Conservation (phyloP, 2,888 invertebrate genomes). For the Antheraea assamensis region DNA sequence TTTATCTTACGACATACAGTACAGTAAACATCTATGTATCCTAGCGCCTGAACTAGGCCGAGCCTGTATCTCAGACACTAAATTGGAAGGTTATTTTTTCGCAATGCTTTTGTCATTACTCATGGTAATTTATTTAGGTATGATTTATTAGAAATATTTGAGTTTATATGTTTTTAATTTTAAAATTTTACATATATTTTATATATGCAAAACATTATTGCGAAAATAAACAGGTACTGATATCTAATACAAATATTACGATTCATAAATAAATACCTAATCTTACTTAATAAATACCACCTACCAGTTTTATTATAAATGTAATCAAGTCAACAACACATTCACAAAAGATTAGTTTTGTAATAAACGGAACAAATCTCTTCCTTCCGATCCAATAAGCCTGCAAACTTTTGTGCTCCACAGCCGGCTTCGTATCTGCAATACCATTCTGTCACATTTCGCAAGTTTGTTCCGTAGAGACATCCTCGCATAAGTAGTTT, state of each 20-base stretch:
- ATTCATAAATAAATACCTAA: not conserved
- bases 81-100: not conserved
- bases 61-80: no score
- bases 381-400: conserved; percentile 20
- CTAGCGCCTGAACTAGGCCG: no score
- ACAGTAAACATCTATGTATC: no score
- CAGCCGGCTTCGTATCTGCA: conserved; percentile 10
- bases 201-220: no score
- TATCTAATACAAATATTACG: not conserved
- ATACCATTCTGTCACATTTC: conserved; percentile 40
- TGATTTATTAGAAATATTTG: no score
- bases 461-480: conserved; percentile 41
- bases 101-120: no score
- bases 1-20: no score
- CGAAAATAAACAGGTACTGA: no score
- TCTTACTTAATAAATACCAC: not conserved
- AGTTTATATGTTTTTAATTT: no score
- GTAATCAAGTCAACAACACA: not conserved
- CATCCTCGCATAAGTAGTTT: conserved; percentile 28
- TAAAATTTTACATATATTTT: no score
- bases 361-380: conserved; percentile 20
- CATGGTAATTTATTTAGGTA: no score
- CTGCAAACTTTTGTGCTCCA: conserved; percentile 15
- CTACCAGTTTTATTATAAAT: not conserved
- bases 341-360: conserved; percentile 6